Evolutionary conservation across 2,113 vertebrate species (phyloP), one percentile per base, ranked within the genome.

Genomic region (Caranx ignobilis): DNA sequence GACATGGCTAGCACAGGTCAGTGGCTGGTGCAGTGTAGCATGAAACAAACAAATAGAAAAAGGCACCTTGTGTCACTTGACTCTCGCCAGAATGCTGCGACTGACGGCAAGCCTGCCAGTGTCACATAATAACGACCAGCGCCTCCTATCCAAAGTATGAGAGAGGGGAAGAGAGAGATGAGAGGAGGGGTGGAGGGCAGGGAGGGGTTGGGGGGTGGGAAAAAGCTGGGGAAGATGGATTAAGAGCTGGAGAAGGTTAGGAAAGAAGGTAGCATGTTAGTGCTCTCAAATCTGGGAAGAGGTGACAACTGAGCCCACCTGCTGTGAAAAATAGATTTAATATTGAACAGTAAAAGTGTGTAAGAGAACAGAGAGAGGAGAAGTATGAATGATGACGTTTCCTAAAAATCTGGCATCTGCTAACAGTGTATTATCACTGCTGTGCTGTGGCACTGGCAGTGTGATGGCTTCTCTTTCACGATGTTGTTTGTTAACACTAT

Each of bases 11-110:
- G 95, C 95, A 96, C 97, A 98, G 98, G 97, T 98, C 97, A 99
- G 95, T 95, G 96, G 95, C 94, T 97, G 95, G 95, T 96, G 96
- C 97, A 95, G 94, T 91, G 95, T 96, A 97, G 96, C 97, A 96
- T 99, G 97, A 99, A 98, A 96, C 97, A 97, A 98, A 97, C 97
- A 98, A 99, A 99, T 98, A 99, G 97, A 97, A 97, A 98, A 97
- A 96, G 96, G 94, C 96, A 97, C 97, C 96, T 96, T 95, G 96
- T 97, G 97, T 96, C 97, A 96, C 96, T 97, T 94, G 91, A 96
- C 95, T 96, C 96, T 95, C 94, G 81, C 95, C 95, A 95, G 95
- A 95, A 94, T 93, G 94, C 92, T 93, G 94, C 92, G 89, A 95
- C 95, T 94, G 92, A 94, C 86, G 66, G 90, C 82, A 50, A 94